These are phyloP conservation scores for Empidonax traillii DNA, from an alignment of 2,113 vertebrate species.

Conservation along the genomic window DNA sequence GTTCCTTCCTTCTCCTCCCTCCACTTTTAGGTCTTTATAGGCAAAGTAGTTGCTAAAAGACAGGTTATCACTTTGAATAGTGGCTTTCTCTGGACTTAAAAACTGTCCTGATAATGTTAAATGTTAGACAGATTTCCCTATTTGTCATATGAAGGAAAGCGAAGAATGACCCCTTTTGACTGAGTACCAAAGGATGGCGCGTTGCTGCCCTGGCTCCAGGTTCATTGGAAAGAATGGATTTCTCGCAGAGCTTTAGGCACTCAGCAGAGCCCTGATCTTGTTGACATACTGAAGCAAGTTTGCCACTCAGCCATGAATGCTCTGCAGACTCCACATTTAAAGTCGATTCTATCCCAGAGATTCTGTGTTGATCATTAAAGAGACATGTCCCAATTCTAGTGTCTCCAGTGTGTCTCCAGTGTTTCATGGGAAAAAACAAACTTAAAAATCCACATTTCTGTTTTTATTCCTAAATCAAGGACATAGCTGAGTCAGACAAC, in stretches of 20 bases:
- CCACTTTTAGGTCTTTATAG: neutral
- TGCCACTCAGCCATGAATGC: neutral
- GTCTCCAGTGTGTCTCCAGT: neutral
- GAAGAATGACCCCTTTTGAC: neutral
- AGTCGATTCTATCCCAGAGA: neutral
- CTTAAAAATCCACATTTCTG: neutral
- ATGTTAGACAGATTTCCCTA: neutral
- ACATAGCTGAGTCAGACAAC: neutral
- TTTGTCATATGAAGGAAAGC: neutral
- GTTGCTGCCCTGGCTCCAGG: neutral
- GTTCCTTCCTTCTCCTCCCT: neutral
- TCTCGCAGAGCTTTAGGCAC: neutral
- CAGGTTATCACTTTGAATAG: constrained; percentile 30
- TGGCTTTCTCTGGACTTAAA: neutral
- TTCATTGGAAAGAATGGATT: constrained; percentile 19
- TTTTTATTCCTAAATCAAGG: neutral
- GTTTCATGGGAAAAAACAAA: neutral
- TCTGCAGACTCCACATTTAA: neutral
- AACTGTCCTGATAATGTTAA: neutral
- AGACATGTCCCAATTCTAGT: neutral
- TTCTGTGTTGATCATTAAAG: neutral
- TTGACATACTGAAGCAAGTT: neutral
- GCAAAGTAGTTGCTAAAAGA: constrained; percentile 57
- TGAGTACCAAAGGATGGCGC: neutral
- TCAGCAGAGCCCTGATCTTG: neutral